Evolutionary conservation across 1,140 invertebrate species (phyloP).

Genomic region (Cotesia vestalis): DNA sequence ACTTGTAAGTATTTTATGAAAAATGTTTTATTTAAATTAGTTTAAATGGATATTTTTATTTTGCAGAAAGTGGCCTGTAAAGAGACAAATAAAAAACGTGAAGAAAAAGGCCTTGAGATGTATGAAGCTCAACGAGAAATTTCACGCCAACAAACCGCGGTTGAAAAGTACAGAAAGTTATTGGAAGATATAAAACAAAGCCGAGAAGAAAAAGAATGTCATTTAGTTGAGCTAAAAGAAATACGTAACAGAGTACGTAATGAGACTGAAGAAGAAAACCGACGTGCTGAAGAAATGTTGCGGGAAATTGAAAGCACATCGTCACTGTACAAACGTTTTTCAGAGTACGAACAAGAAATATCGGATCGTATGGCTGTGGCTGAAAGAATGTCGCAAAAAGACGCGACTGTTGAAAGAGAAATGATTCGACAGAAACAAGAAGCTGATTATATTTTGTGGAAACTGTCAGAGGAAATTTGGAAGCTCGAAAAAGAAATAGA

Average conservation of each 20-base stretch:
- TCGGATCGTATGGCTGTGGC: slow-evolving; percentile 63
- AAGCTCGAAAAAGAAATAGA: slow-evolving; percentile 65
- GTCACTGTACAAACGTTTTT: slow-evolving; percentile 60
- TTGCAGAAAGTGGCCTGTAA: slow-evolving; percentile 58
- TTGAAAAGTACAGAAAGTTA: slow-evolving; percentile 64
- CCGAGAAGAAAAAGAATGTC: slow-evolving; percentile 56
- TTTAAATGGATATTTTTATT: slow-evolving; percentile 18
- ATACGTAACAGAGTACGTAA: slow-evolving; percentile 55
- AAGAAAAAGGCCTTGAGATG: slow-evolving; percentile 60
- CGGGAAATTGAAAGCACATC: slow-evolving; percentile 61
- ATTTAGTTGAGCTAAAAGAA: slow-evolving; percentile 52
- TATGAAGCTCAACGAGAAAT: slow-evolving; percentile 67
- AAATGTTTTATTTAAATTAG: slow-evolving; percentile 14
- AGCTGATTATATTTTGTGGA: slow-evolving; percentile 67
- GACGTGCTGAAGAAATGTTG: slow-evolving; percentile 55
- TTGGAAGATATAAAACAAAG: slow-evolving; percentile 59
- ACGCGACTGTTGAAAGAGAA: slow-evolving; percentile 61
- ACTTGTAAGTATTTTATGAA: slow-evolving; percentile 60
- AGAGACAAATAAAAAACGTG: slow-evolving; percentile 58
- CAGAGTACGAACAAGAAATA: slow-evolving; percentile 66
- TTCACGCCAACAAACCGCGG: slow-evolving; percentile 61
- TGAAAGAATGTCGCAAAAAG: slow-evolving; percentile 66
- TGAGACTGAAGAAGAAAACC: slow-evolving; percentile 56
- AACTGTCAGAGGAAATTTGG: slow-evolving; percentile 66
- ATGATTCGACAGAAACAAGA: slow-evolving; percentile 65